Evolutionary conservation across 2,888 invertebrate genomes (phyloP).

Genomic region (Protonemura montana): DNA sequence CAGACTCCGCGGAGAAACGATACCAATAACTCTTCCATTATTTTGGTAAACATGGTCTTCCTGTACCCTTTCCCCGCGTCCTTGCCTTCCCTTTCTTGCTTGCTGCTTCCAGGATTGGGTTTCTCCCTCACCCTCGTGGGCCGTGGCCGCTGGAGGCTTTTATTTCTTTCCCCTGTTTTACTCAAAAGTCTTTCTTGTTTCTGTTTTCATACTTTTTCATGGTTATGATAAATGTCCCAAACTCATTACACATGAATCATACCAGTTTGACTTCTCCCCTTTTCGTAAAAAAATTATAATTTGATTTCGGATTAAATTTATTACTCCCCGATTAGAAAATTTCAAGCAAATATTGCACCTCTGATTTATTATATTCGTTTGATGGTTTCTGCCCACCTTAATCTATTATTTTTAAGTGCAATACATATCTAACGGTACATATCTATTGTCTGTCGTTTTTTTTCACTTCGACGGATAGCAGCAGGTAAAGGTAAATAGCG

Average conservation of each 20-base stretch:
- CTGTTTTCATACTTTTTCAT: not conserved
- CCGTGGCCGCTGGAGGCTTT: not conserved
- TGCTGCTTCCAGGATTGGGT: not conserved
- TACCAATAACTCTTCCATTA: slow-evolving; percentile 19
- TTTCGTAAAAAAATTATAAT: not conserved
- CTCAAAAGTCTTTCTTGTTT: not conserved
- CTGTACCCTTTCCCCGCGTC: not conserved
- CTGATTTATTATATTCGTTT: not conserved
- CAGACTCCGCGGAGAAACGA: not conserved
- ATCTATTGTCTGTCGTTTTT: too few relatives aligned
- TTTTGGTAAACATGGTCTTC: slow-evolving; percentile 13
- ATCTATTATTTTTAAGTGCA: not conserved
- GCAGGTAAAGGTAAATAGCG: too few relatives aligned
- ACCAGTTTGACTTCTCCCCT: not conserved
- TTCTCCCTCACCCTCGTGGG: not conserved
- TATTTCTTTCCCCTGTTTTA: slow-evolving; percentile 7
- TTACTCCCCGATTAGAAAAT: not conserved
- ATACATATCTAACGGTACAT: not conserved
- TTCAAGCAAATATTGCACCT: not conserved
- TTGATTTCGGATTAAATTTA: not conserved
- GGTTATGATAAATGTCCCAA: not conserved
- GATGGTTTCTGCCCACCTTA: not conserved
- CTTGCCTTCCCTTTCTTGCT: not conserved
- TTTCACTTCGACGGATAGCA: too few relatives aligned
- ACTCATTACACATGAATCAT: not conserved